A percentile compares a stretch with the other conserved stretches of the same genome.
Evolutionary conservation across 2,888 invertebrate genomes (phyloP).

Genomic region (Conchocele bisecta): DNA sequence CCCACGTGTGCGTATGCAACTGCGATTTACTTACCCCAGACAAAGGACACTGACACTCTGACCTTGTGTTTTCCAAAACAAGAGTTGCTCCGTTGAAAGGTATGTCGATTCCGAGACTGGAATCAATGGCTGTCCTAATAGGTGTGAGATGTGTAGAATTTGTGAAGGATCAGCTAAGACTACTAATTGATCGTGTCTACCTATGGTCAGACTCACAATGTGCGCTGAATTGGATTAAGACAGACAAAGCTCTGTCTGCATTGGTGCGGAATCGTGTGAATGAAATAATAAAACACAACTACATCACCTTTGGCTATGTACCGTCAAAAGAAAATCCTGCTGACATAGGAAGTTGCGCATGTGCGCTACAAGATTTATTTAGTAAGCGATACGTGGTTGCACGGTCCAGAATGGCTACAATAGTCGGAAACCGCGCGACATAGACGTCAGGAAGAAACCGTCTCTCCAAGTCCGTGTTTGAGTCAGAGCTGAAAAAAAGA

Average conservation of each 20-base stretch:
- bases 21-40: not conserved
- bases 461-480: no score
- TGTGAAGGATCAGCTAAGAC: slow-evolving; percentile 5
- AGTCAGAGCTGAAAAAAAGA: no score
- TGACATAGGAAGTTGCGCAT: slow-evolving; percentile 20
- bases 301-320: not conserved
- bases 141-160: not conserved
- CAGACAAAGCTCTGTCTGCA: no score
- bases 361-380: not conserved
- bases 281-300: not conserved
- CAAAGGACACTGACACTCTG: not conserved
- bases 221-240: not conserved
- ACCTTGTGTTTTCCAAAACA: slow-evolving; percentile 1
- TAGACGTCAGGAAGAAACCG: no score
- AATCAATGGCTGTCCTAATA: not conserved
- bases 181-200: not conserved
- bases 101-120: slow-evolving; percentile 3
- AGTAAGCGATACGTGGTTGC: slow-evolving; percentile 7
- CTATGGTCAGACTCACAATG: slow-evolving; percentile 2
- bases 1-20: not conserved
- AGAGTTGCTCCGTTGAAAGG: not conserved
- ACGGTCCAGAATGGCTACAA: slow-evolving; percentile 12
- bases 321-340: slow-evolving; percentile 12
- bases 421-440: no score
- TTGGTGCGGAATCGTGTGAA: not conserved